These are phyloP conservation scores for Myioborus miniatus DNA, from an alignment of 2,797 vertebrate genomes.

Conservation along the genomic window DNA sequence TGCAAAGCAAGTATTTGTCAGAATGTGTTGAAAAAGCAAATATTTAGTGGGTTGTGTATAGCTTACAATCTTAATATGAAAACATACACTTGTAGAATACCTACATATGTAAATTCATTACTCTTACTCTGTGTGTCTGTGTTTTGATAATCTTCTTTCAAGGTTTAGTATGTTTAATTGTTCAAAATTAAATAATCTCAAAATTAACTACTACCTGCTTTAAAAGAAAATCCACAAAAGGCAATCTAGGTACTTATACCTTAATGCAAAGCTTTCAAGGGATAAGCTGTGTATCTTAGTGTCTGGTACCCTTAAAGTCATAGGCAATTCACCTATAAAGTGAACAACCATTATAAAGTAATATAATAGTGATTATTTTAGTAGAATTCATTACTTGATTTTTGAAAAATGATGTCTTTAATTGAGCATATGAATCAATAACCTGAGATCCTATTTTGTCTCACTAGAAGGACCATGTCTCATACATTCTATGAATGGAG, in stretches of 20 bases:
- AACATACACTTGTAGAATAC: not conserved
- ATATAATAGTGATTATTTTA: not conserved
- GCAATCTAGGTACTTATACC: not conserved
- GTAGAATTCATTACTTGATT: not conserved
- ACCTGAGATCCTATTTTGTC: not conserved
- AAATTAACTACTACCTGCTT: not conserved
- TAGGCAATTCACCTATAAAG: not conserved
- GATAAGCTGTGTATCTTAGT: not conserved
- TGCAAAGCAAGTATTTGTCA: not conserved
- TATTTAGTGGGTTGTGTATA: not conserved
- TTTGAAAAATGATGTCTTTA: not conserved
- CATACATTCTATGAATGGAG: conserved; percentile 99
- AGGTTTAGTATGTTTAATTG: not conserved
- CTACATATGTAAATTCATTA: not conserved
- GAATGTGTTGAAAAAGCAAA: not conserved
- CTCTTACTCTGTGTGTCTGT: not conserved
- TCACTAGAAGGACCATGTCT: conserved; percentile 93
- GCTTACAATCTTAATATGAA: not conserved
- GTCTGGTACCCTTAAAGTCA: not conserved
- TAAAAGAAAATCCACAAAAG: not conserved
- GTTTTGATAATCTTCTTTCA: not conserved
- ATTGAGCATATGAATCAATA: not conserved
- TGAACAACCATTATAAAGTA: not conserved
- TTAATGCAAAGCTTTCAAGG: not conserved
- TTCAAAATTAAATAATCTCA: not conserved